Base-by-base conservation (phyloP, 2,888 invertebrate species). In the Holacanthella duospinosa region DNA sequence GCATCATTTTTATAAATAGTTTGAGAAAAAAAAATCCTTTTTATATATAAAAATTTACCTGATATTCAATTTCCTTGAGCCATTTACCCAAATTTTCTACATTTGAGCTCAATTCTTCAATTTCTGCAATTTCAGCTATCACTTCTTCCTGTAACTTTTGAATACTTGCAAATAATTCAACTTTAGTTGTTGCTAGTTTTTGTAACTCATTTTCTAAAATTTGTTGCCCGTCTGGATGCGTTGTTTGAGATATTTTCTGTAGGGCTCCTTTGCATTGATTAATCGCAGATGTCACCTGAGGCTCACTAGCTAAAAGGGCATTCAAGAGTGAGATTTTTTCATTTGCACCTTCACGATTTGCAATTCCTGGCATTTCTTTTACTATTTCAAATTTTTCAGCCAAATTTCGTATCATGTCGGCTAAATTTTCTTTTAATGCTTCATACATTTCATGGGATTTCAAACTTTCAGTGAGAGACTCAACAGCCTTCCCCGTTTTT, bases 61-160 rank as follows among this genome's bases (percentile, higher is more conserved):
- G 29, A 16, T 19, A 43, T 48, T 62, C 94, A 75, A 88, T 88
- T 59, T 85, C 82, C 75, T 89, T 90, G 59, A 92, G 81, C 94
- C 94, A 95, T 57, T 83, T 82, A 74, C 87, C 88, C 1, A 94
- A 79, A 63, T 83, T 83, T 68, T 90, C 88, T 36, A 92, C 82
- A 25, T 86, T 82, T 57, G 83, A 84, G 74, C 89, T 88, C 71
- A 90, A 89, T 75, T 88, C 85, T 54, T 85, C 85, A 86, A 90
- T 91, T 75, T 89, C 85, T 56, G 84, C 85, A 68, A 89, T 84
- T 6, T 89, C 82, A 66, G 86, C 85, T 71, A 86, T 85, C 19
- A 92, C 78, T 76, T 86, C 87, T 21, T 83, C 83, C 68, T 86
- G 82, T 36, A 86, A 86, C 29, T 85, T 83, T 71, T 81, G 80